These are phyloP conservation scores for Strigops habroptila DNA, from an alignment of 2,113 vertebrate species.

Conservation along the genomic window DNA sequence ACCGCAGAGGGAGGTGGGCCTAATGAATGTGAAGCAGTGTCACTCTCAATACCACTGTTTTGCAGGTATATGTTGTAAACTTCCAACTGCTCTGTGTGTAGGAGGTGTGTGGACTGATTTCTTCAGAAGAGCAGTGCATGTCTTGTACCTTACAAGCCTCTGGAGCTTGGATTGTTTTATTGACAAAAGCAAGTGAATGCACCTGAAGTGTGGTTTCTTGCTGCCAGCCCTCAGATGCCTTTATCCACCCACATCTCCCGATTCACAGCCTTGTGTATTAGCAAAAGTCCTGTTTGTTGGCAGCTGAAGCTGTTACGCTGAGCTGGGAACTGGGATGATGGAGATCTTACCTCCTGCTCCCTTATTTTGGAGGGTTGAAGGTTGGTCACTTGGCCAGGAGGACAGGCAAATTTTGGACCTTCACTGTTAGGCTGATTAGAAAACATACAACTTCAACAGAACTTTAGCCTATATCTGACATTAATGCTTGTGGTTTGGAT, in stretches of 20 bases:
- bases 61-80: not conserved
- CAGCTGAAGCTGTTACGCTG: fast-evolving
- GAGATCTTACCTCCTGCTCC: fast-evolving
- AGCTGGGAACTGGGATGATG: not conserved
- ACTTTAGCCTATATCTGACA: not conserved
- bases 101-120: fast-evolving
- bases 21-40: not conserved
- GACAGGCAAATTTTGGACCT: not conserved
- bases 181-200: not conserved
- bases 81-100: too few species aligned
- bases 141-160: fast-evolving
- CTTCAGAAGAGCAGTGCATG: not conserved
- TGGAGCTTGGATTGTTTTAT: not conserved
- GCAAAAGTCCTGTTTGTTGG: not conserved
- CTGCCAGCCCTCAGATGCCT: not conserved
- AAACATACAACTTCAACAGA: not conserved
- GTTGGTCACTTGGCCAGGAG: not conserved
- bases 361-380: fast-evolving
- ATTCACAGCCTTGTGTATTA: fast-evolving
- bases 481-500: not conserved
- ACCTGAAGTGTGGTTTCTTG: not conserved
- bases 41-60: too few species aligned
- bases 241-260: not conserved
- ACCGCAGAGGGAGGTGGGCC: not conserved
- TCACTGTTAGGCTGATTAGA: not conserved